Evolutionary conservation across 2,113 vertebrate species (phyloP), one percentile per base, ranked within the genome.

Genomic region (Megalops atlanticus): DNA sequence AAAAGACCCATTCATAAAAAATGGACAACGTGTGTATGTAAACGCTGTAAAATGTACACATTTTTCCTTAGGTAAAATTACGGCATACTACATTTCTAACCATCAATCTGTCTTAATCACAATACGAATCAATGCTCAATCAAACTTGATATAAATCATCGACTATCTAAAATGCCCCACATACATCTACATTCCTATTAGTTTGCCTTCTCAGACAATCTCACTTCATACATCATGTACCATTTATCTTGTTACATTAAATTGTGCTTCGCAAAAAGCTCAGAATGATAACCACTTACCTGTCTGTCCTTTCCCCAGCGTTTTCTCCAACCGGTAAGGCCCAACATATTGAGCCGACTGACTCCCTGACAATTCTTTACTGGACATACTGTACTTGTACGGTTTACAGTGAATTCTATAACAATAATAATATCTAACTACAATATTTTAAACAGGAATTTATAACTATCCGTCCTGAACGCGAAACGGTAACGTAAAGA

Each of bases 291-390:
- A 47, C 45, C 36, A 35, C 40, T 89, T 88, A 95, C 94, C 94
- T 88, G 94, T 95, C 90, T 95, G 94, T 70, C 94, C 94, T 85
- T 95, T 95, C 71, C 94, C 94, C 78, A 95, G 89, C 12, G 94
- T 95, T 88, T 95, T 95, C 80, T 94, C 94, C 90, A 95, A 91
- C 86, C 93, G 88, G 85, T 92, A 95, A 49, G 94, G 94, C 89
- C 94, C 94, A 78, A 95, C 94, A 92, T 93, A 95, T 84, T 95
- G 94, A 93, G 93, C 92, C 87, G 93, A 90, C 90, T 93, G 93
- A 89, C 91, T 90, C 70, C 93, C 86, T 77, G 92, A 92, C 89
- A 93, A 89, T 90, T 95, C 94, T 85, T 95, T 94, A 88, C 79
- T 80, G 70, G 93, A 94, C 94, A 95, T 94, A 86, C 89, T 92